Evolutionary conservation across 2,888 invertebrate genomes (phyloP).

Genomic region (Andrena haemorrhoa): DNA sequence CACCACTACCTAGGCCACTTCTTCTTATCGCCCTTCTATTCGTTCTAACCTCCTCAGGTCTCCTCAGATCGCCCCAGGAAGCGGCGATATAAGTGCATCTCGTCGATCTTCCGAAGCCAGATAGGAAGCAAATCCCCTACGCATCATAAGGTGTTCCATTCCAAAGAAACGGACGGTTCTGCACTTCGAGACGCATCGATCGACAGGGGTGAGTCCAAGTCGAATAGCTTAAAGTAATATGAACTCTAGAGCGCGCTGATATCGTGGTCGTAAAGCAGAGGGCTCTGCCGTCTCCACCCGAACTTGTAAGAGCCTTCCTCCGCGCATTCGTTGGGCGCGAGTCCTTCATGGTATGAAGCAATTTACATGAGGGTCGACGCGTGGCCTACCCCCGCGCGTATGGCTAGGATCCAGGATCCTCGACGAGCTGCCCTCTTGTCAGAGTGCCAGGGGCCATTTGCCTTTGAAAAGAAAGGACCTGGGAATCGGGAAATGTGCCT

Average conservation of each 20-base stretch:
- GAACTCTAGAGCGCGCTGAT: conserved; percentile 79
- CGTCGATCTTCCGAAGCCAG: not conserved
- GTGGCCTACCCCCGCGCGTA: conserved; percentile 46
- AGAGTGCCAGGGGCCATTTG: conserved; percentile 42
- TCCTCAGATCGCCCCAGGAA: too few relatives aligned
- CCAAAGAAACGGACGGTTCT: conserved; percentile 38
- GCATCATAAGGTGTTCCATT: not conserved
- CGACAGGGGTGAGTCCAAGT: conserved; percentile 17
- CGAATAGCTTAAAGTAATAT: conserved; percentile 78
- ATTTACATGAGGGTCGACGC: conserved; percentile 77
- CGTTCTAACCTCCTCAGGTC: too few relatives aligned
- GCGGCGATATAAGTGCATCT: too few relatives aligned
- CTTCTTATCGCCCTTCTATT: too few relatives aligned
- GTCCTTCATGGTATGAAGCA: conserved; percentile 73
- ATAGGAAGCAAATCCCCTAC: not conserved
- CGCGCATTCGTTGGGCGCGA: conserved; percentile 65
- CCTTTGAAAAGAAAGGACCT: conserved; percentile 34
- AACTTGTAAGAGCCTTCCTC: conserved; percentile 70
- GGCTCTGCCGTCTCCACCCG: conserved; percentile 68
- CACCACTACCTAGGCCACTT: too few relatives aligned
- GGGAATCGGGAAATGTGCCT: conserved; percentile 47
- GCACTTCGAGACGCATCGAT: conserved; percentile 53
- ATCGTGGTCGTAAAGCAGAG: conserved; percentile 80
- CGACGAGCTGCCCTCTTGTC: conserved; percentile 47
- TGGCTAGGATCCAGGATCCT: conserved; percentile 57